Percentiles rank a stretch among this genome's conserved stretches.
These are phyloP conservation scores for Varecia variegata DNA, from an alignment of 2,797 vertebrate species.

Conservation along the genomic window DNA sequence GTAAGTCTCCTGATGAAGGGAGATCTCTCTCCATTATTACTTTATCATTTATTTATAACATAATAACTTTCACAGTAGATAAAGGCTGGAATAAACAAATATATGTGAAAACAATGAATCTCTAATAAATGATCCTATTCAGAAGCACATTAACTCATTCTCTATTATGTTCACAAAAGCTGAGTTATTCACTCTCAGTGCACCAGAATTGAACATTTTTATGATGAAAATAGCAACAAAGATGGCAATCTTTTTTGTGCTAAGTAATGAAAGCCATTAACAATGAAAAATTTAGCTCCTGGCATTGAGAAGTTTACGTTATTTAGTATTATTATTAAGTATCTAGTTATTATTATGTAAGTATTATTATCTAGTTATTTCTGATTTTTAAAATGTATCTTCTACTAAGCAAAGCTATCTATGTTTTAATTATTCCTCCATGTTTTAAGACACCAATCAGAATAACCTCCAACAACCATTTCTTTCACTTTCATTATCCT, in stretches of 20 bases:
- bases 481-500: background rate
- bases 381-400: background rate
- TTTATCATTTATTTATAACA: conserved; percentile 19
- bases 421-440: background rate
- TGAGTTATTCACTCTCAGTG: background rate
- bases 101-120: background rate
- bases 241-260: background rate
- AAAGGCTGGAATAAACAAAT: background rate
- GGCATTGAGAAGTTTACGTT: background rate
- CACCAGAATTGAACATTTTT: conserved; percentile 14
- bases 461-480: background rate
- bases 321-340: background rate
- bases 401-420: background rate
- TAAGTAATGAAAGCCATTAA: conserved; percentile 35
- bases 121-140: background rate
- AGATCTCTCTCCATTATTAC: background rate
- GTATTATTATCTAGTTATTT: background rate
- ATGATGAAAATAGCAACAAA: conserved; percentile 10
- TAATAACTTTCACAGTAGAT: background rate
- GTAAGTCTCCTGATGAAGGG: background rate
- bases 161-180: background rate
- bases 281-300: background rate
- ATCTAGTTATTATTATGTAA: background rate
- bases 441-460: background rate
- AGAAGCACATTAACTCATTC: conserved; percentile 1